These are phyloP conservation scores for Chloroceryle aenea DNA, from an alignment of 2,113 vertebrate genomes.

Conservation along the genomic window DNA sequence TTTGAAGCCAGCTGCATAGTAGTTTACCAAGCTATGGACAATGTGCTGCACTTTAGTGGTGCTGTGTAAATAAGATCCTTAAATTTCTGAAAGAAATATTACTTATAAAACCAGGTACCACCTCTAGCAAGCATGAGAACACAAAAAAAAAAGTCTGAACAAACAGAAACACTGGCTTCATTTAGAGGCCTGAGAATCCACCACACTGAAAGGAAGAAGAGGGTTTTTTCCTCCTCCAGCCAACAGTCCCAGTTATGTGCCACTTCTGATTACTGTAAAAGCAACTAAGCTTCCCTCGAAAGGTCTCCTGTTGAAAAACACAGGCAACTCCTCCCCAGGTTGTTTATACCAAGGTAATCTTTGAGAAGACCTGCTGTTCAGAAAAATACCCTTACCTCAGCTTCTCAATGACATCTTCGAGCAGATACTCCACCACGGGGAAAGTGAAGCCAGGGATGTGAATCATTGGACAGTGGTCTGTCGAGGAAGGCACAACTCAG, in stretches of 20 bases:
- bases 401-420: conserved; percentile 94
- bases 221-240: neutral
- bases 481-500: neutral
- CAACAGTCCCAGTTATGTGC: neutral
- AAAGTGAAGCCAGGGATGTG: conserved; percentile 96
- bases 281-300: neutral
- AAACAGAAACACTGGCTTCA: neutral
- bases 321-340: neutral
- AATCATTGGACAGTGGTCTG: conserved; percentile 91
- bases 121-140: neutral
- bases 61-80: no score
- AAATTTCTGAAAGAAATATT: neutral
- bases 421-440: conserved; percentile 91
- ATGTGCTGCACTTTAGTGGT: neutral
- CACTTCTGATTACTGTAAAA: neutral
- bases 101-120: neutral
- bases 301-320: neutral
- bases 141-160: neutral
- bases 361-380: neutral
- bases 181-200: neutral
- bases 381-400: conserved; percentile 76
- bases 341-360: neutral
- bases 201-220: neutral
- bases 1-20: neutral
- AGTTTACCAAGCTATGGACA: neutral